Evolutionary conservation across 2,113 vertebrate species (phyloP).

Genomic region (Lutjanus erythropterus): DNA sequence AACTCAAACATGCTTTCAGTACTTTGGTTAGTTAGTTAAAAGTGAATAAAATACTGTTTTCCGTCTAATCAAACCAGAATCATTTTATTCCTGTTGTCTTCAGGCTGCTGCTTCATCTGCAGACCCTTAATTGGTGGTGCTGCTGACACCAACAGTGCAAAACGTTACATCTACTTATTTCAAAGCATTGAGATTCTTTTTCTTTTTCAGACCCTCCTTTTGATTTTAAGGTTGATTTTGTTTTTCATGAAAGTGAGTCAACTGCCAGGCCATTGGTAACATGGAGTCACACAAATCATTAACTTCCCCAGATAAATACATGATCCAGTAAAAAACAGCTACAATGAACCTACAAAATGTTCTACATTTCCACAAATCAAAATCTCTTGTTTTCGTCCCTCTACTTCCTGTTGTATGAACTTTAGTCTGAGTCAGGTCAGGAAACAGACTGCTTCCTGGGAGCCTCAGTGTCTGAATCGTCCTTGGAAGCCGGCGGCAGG

Average conservation of each 20-base stretch:
- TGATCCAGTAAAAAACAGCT: no score
- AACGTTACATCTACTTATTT: not conserved
- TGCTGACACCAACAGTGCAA: not conserved
- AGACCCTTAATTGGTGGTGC: conserved; percentile 5
- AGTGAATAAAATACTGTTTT: not conserved
- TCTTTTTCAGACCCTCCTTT: no score
- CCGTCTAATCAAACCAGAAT: no score
- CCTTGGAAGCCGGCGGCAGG: conserved; percentile 4
- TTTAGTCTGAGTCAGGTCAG: conserved; percentile 42
- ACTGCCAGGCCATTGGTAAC: not conserved
- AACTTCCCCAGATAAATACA: not conserved
- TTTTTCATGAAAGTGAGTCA: not conserved
- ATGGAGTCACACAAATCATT: not conserved
- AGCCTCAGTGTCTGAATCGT: conserved; percentile 35
- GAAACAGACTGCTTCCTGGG: conserved; percentile 62
- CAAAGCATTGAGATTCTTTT: not conserved
- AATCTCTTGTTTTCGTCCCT: not conserved
- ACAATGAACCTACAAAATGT: not conserved
- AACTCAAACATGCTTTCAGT: no score
- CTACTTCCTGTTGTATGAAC: conserved; percentile 22
- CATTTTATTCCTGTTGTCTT: no score
- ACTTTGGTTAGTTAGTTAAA: not conserved
- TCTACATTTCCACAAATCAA: not conserved
- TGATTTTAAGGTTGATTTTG: not conserved
- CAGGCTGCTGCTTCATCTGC: not conserved